These are phyloP conservation scores for Rhea pennata DNA, from an alignment of 2,113 vertebrate species.

Conservation along the genomic window DNA sequence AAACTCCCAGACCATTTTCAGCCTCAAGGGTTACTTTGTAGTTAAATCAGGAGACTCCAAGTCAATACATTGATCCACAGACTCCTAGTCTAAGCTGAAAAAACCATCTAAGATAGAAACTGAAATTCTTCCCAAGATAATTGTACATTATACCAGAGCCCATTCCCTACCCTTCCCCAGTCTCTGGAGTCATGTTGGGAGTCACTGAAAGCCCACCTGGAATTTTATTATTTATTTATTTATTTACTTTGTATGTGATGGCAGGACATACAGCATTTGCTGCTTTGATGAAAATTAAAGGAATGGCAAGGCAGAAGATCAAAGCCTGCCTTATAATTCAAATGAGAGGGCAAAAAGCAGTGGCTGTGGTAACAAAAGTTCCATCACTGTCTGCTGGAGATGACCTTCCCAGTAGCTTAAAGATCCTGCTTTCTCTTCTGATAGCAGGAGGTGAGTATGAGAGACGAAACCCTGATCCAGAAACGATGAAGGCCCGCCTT, in stretches of 20 bases:
- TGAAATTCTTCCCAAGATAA: neutral
- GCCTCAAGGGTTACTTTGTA: neutral
- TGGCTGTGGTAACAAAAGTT: neutral
- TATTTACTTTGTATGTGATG: too few species aligned
- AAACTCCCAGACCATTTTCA: neutral
- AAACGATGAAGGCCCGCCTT: neutral
- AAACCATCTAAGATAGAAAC: neutral
- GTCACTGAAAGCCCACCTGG: neutral
- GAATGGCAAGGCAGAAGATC: neutral
- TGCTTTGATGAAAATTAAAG: constrained; percentile 10
- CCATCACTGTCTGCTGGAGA: neutral
- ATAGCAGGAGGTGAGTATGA: neutral
- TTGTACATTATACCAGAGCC: neutral
- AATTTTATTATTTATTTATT: neutral
- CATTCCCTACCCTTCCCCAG: neutral
- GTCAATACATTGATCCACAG: neutral
- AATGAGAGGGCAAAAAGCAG: neutral
- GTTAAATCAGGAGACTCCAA: neutral
- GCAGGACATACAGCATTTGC: neutral
- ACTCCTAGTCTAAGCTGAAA: neutral
- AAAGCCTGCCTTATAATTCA: neutral
- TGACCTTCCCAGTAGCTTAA: neutral
- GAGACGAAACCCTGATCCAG: neutral
- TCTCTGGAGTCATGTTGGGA: neutral
- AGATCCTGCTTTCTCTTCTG: neutral